These are phyloP conservation scores for Jaculus jaculus DNA, from an alignment of 2,113 vertebrate genomes.

Conservation along the genomic window DNA sequence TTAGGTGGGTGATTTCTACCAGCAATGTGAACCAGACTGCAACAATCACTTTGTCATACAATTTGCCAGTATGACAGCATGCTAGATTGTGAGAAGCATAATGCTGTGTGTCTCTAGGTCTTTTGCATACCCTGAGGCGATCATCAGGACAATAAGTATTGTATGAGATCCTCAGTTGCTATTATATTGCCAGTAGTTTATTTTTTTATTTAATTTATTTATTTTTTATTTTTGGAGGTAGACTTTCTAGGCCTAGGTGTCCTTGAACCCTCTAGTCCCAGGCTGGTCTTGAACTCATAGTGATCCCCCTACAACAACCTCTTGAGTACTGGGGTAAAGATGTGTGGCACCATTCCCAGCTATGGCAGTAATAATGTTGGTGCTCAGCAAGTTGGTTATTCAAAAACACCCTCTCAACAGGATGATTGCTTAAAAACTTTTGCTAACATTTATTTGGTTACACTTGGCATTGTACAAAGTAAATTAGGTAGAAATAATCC, in stretches of 20 bases:
- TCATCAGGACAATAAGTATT: not conserved
- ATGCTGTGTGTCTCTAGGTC: not conserved
- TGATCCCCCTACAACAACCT: too few species aligned
- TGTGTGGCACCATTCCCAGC: too few species aligned
- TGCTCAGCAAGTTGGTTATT: not conserved
- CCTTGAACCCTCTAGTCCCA: too few species aligned
- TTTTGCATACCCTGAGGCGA: not conserved
- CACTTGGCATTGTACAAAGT: not conserved
- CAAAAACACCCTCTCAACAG: not conserved
- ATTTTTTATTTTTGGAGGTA: not conserved
- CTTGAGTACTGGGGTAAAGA: too few species aligned
- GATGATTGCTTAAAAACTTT: not conserved
- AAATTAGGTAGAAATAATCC: conserved; percentile 10
- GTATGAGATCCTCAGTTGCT: not conserved
- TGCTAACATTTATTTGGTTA: conserved; percentile 1
- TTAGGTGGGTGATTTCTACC: too few species aligned
- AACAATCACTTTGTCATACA: conserved; percentile 10
- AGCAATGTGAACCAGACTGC: too few species aligned
- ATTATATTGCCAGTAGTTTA: not conserved
- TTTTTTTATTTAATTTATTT: not conserved
- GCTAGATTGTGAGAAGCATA: not conserved
- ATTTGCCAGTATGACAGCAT: not conserved
- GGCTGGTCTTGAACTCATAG: too few species aligned
- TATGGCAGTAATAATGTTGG: not conserved
- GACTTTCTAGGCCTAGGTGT: too few species aligned